Base-by-base conservation (phyloP, 2,888 invertebrate genomes). In the Tinea trinotella region DNA sequence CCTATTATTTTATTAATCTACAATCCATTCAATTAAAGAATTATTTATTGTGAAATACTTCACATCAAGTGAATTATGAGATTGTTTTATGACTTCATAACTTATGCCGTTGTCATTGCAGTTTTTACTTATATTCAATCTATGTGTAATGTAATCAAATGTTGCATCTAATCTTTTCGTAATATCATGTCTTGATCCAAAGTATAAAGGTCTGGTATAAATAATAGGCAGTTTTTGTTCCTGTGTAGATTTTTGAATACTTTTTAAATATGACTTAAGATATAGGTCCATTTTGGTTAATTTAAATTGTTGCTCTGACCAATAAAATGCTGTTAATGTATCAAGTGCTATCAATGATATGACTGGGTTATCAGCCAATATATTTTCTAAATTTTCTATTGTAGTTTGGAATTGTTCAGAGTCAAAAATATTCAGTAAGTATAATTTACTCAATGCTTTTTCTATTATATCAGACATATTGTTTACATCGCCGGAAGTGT, bases 131-230 rank as follows among this genome's bases (percentile, higher is more conserved):
- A 52, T 52, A 15, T 35, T 12, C 34, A 52, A 9, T 35, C 22
- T 52, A 35, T 36, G 18, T 7, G 24, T 35, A 2, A 52, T 34
- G 18, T 52, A 10, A 6, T 34, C 18, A 3, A 24, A 22, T 12
- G 18, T 24, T 12, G 2, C 12, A 15, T 50, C 13, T 12, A 50
- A 24, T 57, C 4, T 56, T 30, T 6, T 74, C 83, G 59, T 58
- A 15, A 35, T 35, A 52, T 52, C 36, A 35, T 15, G 56, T 54
- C 61, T 78, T 40, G 86, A 81, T 62, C 68, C 70, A 64, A 87
- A 88, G 66, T 88, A 80, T 61, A 68, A 72, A 46, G 87, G 87
- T 68, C 78, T 84, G 53, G 87, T 88, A 61, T 88, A 90, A 30
- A 89, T 60, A 53, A 87, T 70, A 48, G 72, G 68, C 49, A 87